phyloP scores from a whole-genome alignment of 1,140 invertebrate species.

The Phortica variegata region DNA sequence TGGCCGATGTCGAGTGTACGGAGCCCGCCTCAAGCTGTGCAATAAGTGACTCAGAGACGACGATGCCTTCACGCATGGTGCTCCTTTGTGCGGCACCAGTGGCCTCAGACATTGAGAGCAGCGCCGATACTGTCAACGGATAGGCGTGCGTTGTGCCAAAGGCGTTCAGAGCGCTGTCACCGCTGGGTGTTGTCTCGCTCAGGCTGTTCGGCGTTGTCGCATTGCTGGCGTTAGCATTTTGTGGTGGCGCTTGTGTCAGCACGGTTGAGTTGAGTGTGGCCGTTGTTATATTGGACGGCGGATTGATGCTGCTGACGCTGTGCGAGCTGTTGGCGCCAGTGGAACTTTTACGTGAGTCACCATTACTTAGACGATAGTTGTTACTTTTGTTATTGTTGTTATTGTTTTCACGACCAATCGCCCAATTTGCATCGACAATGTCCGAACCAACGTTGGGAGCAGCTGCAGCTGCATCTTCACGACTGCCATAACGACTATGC shows the following conservation, averaged over 20 bases:
- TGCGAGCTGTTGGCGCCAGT: constrained; percentile 11
- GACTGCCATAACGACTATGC: constrained; percentile 32
- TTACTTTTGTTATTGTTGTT: no score
- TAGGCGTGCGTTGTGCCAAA: constrained; percentile 44
- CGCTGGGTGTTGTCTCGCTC: not conserved
- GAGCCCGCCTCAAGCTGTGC: constrained; percentile 15
- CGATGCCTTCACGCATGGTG: constrained; percentile 40
- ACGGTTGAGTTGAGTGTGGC: constrained; percentile 47
- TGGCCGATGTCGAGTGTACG: constrained; percentile 29
- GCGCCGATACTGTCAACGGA: constrained; percentile 38
- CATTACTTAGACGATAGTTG: constrained; percentile 1
- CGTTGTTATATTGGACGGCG: constrained; percentile 48
- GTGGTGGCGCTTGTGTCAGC: constrained; percentile 19
- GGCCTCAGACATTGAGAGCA: constrained; percentile 42
- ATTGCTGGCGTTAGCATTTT: constrained; percentile 14
- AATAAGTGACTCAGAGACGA: constrained; percentile 18
- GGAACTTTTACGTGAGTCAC: constrained; percentile 29
- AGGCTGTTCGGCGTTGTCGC: constrained; percentile 10
- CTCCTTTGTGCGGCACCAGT: constrained; percentile 43
- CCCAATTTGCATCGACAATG: no score
- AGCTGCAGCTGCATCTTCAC: constrained; percentile 2
- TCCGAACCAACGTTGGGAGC: not conserved
- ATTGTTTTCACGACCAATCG: no score
- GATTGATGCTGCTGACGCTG: constrained; percentile 31
- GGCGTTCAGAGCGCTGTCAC: constrained; percentile 20